Conservation (phyloP, 2,797 vertebrate species). For the Erethizon dorsatum region DNA sequence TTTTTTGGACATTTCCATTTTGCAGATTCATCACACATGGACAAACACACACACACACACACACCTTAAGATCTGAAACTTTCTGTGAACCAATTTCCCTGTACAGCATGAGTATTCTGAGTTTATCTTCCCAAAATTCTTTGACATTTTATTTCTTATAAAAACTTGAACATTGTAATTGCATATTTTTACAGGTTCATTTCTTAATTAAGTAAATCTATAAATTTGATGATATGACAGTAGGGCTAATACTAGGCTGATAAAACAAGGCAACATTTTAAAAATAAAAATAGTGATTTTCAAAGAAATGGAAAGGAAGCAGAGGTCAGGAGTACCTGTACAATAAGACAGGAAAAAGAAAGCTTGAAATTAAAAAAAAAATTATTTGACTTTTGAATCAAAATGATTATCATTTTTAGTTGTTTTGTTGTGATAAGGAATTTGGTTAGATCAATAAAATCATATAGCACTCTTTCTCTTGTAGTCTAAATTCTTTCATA, state of each 20-base stretch:
- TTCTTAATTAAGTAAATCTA: constrained; percentile 59
- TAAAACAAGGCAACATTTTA: neutral
- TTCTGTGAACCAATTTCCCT: neutral
- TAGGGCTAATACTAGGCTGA: neutral
- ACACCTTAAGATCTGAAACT: neutral
- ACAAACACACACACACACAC: neutral
- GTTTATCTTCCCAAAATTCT: constrained; percentile 41
- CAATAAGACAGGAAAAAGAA: neutral
- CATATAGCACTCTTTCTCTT: neutral
- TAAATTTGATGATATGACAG: constrained; percentile 2
- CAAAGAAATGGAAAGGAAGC: constrained; percentile 15
- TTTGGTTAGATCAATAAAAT: neutral
- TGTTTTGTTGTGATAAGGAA: neutral
- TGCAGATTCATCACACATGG: neutral
- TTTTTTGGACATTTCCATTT: neutral
- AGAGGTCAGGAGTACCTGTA: neutral
- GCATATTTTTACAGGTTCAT: neutral
- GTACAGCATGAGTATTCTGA: neutral
- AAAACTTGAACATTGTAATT: constrained; percentile 28
- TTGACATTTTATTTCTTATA: neutral
- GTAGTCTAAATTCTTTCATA: neutral
- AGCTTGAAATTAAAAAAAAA: constrained; percentile 1
- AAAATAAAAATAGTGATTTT: neutral
- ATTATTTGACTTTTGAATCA: neutral
- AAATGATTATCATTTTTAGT: constrained; percentile 20